These are phyloP conservation scores for Callyntrura guangdongensis DNA, from an alignment of 2,888 invertebrate genomes.

Conservation along the genomic window DNA sequence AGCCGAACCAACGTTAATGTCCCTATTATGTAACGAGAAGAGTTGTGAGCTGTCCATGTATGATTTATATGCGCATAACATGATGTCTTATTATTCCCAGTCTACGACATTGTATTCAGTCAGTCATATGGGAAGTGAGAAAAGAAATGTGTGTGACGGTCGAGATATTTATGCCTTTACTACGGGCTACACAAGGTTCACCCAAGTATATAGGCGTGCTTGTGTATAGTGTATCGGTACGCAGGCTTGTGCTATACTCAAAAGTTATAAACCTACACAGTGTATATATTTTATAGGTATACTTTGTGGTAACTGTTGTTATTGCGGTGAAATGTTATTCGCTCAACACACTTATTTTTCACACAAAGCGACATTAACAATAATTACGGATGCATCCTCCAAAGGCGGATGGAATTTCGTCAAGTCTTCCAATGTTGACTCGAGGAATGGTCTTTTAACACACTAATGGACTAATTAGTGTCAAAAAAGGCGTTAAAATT, in stretches of 20 bases:
- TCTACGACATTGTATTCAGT: not conserved
- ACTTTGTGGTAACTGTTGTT: conserved; percentile 67
- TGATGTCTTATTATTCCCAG: not conserved
- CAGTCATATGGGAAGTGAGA: not conserved
- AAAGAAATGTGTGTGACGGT: conserved; percentile 17
- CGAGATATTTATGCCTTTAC: not conserved
- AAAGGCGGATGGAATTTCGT: conserved; percentile 79
- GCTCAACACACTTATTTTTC: conserved; percentile 74
- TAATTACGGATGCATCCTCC: conserved; percentile 78
- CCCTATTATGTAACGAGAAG: conserved; percentile 55
- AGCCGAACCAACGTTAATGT: conserved; percentile 44
- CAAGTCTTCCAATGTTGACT: conserved; percentile 78
- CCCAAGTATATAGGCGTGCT: no score
- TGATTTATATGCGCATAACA: not conserved
- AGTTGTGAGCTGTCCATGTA: conserved; percentile 31
- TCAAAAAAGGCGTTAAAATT: conserved; percentile 85
- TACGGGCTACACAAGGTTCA: no score
- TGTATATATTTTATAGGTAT: not conserved
- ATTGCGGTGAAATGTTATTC: conserved; percentile 72
- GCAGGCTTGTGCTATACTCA: no score
- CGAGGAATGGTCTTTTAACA: conserved; percentile 83
- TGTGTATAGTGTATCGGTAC: no score
- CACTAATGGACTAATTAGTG: conserved; percentile 85
- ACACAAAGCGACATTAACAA: conserved; percentile 79
- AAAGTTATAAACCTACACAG: no score